These are phyloP conservation scores for Leuciscus waleckii DNA, from an alignment of 2,797 vertebrate species.

Conservation along the genomic window DNA sequence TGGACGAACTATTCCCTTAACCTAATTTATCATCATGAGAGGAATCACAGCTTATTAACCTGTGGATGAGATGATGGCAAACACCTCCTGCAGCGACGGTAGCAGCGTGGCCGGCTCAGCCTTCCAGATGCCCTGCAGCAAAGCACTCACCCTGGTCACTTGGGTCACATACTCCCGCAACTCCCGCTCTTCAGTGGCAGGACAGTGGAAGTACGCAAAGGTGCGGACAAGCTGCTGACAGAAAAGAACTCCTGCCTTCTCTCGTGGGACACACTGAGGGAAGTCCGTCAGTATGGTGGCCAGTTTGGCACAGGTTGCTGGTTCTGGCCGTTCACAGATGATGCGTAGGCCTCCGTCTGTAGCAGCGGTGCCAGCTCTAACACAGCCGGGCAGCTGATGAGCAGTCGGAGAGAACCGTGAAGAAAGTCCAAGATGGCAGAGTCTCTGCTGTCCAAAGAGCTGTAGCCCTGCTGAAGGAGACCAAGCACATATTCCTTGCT, in stretches of 20 bases:
- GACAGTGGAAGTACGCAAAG: constrained; percentile 93
- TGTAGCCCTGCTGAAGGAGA: constrained; percentile 90
- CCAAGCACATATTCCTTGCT: constrained; percentile 87
- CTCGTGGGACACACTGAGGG: constrained; percentile 92
- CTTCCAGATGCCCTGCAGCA: constrained; percentile 96
- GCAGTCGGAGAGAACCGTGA: constrained; percentile 89
- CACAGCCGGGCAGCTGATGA: constrained; percentile 96
- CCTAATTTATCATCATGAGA: neutral
- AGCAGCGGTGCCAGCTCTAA: constrained; percentile 90
- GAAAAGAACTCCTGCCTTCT: constrained; percentile 87
- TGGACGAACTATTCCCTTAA: neutral
- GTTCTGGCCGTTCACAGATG: constrained; percentile 91
- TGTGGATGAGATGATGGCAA: constrained; percentile 93
- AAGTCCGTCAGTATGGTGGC: constrained; percentile 92
- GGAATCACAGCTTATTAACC: constrained; percentile 76
- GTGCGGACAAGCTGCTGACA: constrained; percentile 97
- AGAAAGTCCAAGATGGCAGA: constrained; percentile 92
- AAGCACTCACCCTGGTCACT: constrained; percentile 90
- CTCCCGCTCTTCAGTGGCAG: constrained; percentile 86
- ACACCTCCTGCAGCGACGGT: constrained; percentile 95
- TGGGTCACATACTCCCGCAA: constrained; percentile 92
- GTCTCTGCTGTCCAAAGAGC: constrained; percentile 85
- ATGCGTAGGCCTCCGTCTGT: constrained; percentile 90
- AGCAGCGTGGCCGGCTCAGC: constrained; percentile 90
- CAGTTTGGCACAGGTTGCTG: constrained; percentile 87